Evolutionary conservation across 2,888 invertebrate species (phyloP).

Genomic region (Linhomoeus sp.): DNA sequence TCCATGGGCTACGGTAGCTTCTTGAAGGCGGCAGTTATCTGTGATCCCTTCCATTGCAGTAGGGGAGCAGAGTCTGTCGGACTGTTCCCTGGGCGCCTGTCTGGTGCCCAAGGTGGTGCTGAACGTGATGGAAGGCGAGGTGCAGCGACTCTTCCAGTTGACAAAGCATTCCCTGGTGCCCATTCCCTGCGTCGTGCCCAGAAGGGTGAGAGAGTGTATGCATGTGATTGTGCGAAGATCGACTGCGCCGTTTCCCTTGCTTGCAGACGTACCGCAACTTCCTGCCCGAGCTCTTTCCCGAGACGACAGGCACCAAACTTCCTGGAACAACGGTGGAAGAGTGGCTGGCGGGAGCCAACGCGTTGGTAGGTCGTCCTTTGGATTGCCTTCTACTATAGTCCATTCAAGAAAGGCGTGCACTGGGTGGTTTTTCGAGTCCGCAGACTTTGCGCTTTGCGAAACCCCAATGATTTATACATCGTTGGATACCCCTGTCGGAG

Average conservation of each 20-base stretch:
- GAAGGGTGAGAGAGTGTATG: conserved; percentile 65
- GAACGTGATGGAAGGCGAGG: conserved; percentile 82
- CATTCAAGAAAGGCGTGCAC: no score
- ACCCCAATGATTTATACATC: no score
- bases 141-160: conserved; percentile 67
- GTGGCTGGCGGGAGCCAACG: conserved; percentile 59
- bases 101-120: conserved; percentile 73
- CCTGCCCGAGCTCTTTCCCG: conserved; percentile 79
- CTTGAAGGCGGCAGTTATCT: not conserved
- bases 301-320: conserved; percentile 51
- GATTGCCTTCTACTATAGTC: no score
- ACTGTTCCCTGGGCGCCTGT: conserved; percentile 58
- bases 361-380: conserved; percentile 38
- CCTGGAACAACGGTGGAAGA: conserved; percentile 56
- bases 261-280: conserved; percentile 69
- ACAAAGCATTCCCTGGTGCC: conserved; percentile 68
- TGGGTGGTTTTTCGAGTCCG: no score
- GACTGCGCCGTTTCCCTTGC: no score
- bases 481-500: no score
- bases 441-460: no score
- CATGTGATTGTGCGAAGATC: no score
- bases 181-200: conserved; percentile 77
- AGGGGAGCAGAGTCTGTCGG: no score
- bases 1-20: no score
- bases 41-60: no score